Base-by-base conservation (phyloP, 2,888 invertebrate species). In the Epiblema foenella region DNA sequence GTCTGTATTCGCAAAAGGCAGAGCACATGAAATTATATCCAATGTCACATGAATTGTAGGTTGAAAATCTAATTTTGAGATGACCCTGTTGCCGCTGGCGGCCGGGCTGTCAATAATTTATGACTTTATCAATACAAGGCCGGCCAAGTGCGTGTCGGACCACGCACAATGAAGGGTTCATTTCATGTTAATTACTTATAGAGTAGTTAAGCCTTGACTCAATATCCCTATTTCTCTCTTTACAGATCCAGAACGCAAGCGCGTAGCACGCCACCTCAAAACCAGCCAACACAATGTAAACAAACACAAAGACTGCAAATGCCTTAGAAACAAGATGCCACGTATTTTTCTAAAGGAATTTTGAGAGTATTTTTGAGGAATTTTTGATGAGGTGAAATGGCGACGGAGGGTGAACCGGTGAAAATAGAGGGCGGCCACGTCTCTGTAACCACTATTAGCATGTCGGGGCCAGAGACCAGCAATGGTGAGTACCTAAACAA, bases 401-500 rank as follows among this genome's bases (percentile, higher is more conserved):
- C 89, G 81, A 90, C 86, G 78, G 94, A 93, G 76, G 89, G 90
- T 64, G 93, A 93, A 75, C 82, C 93, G 75, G 90, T 93, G 76
- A 91, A 91, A 83, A 89, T 91, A 79, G 94, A 93, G 86, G 89
- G 93, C 77, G 89, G 91, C 81, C 84, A 97, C 93, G 96, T 97
- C 72, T 97, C 97, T 73, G 97, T 97, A 83, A 97, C 97, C 77
- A 96, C 96, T 78, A 97, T 97, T 90, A 97, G 97, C 85, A 95
- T 96, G 87, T 93, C 94, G 57, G 94, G 94, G 69, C 88, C 93
- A 72, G 94, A 95, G 79, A 94, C 94, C 54, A 94, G 93, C 82
- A 95, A 94, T 85, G 95, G 95, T 92, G 87, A 87, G 86, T 72
- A 2, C 2, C n/a, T n/a, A 24, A 24, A 24, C 4, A 24, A 24